These are phyloP conservation scores for Herpetotheres cachinnans DNA, from an alignment of 2,113 vertebrate genomes.

Conservation along the genomic window DNA sequence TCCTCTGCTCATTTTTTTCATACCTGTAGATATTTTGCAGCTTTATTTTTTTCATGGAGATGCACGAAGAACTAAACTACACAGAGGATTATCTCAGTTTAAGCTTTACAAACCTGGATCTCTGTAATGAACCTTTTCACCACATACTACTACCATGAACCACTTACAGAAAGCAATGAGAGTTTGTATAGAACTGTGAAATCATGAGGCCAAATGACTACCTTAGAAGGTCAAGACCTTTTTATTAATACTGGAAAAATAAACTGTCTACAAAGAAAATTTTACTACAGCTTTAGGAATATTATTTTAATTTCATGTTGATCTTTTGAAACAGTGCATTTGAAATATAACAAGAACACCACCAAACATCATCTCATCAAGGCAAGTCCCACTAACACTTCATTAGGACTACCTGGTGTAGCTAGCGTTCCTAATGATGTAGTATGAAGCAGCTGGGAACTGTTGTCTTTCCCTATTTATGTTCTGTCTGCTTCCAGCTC, in stretches of 20 bases:
- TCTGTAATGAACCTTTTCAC: neutral
- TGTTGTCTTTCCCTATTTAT: neutral
- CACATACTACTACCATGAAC: neutral
- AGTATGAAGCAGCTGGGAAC: neutral
- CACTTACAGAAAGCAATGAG: neutral
- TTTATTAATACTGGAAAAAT: neutral
- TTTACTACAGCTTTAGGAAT: neutral
- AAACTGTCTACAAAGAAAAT: neutral
- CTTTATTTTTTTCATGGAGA: neutral
- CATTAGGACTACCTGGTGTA: neutral
- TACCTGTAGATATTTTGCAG: neutral
- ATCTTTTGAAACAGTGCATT: neutral
- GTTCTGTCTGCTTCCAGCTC: neutral
- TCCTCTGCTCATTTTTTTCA: neutral
- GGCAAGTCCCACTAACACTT: neutral
- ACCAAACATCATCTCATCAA: neutral
- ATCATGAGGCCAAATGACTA: neutral
- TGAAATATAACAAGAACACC: neutral
- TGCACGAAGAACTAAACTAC: neutral
- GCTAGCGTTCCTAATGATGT: neutral
- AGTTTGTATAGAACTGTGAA: neutral
- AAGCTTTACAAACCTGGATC: neutral
- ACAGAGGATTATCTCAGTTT: neutral
- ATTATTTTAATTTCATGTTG: neutral
- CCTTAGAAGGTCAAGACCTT: neutral